Conservation (phyloP, 2,797 vertebrate species). For the Parauchenoglanis punctatus region DNA sequence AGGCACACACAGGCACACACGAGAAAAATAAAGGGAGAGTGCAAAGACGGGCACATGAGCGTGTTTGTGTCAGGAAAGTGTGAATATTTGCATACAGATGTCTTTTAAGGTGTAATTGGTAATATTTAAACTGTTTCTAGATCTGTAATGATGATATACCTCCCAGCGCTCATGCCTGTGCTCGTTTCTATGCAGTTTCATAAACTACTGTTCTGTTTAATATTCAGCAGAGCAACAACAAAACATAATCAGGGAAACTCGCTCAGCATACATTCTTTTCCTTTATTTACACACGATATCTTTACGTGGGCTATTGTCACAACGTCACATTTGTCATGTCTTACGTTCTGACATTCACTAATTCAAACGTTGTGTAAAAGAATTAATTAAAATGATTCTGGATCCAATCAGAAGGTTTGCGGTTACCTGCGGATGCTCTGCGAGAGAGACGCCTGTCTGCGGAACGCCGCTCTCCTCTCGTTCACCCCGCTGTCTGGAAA, state of each 20-base stretch:
- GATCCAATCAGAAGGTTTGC: background rate
- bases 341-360: background rate
- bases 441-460: constrained; percentile 87
- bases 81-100: background rate
- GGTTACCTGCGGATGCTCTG: constrained; percentile 92
- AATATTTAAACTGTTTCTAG: background rate
- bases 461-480: constrained; percentile 73
- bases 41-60: background rate
- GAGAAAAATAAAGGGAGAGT: background rate
- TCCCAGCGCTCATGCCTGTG: background rate
- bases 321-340: background rate
- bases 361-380: background rate
- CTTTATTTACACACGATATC: background rate
- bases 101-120: background rate
- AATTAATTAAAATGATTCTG: background rate
- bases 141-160: background rate
- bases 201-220: background rate
- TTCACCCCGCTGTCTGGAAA: constrained; percentile 60
- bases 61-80: background rate
- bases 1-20: background rate
- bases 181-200: background rate
- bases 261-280: too few relatives aligned
- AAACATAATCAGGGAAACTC: background rate
- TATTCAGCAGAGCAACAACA: background rate
- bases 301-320: background rate